Percentiles rank a stretch among this genome's conserved stretches.
phyloP scores from a whole-genome alignment of 2,888 invertebrate genomes.

The Gymnocheta viridis region DNA sequence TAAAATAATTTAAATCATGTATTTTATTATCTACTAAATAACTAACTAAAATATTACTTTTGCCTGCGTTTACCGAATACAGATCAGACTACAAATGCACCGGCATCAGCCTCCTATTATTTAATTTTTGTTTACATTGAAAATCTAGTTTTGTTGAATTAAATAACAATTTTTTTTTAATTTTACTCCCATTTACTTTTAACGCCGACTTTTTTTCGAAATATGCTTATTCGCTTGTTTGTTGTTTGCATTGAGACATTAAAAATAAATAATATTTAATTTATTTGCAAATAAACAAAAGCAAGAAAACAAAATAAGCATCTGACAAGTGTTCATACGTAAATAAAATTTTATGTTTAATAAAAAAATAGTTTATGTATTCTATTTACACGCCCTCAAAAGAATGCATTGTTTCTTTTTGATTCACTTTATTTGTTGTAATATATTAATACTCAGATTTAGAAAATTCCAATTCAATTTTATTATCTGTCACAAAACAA shows the following conservation, averaged over 20 bases:
- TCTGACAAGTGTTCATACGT: background rate
- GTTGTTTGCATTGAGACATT: background rate
- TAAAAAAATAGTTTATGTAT: background rate
- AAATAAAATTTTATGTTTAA: background rate
- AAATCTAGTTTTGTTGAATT: background rate
- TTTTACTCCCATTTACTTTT: constrained; percentile 2
- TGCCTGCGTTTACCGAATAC: background rate
- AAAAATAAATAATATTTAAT: background rate
- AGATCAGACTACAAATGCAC: background rate
- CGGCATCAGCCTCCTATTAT: background rate
- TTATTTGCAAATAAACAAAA: constrained; percentile 19
- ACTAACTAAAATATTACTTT: background rate
- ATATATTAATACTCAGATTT: too few relatives aligned
- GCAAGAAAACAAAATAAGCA: background rate
- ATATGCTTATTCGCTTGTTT: background rate
- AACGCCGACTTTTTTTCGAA: background rate
- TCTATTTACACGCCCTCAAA: constrained; percentile 22
- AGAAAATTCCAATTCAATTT: too few relatives aligned
- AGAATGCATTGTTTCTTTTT: too few relatives aligned
- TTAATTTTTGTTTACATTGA: background rate
- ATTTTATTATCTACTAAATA: too few relatives aligned
- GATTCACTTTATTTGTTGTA: too few relatives aligned
- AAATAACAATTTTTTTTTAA: background rate
- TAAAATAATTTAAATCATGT: too few relatives aligned
- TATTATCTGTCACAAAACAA: too few relatives aligned